These are phyloP conservation scores for Triops longicaudatus DNA, from an alignment of 1,140 invertebrate genomes.

Conservation along the genomic window DNA sequence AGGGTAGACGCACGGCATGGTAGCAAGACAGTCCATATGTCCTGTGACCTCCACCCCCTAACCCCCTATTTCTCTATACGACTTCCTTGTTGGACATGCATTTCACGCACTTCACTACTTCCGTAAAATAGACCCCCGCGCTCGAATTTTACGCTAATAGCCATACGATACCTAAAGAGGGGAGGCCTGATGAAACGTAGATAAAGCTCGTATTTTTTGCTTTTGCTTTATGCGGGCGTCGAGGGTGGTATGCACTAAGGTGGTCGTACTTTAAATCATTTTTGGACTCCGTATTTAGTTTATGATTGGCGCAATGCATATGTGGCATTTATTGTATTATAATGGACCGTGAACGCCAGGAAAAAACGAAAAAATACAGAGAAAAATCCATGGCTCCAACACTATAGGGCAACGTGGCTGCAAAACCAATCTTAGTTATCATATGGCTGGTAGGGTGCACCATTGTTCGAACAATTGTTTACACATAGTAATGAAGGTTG, in stretches of 20 bases:
- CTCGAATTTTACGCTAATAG: conserved; percentile 4
- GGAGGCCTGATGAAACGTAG: background rate
- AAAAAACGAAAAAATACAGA: no score
- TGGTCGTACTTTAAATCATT: no score
- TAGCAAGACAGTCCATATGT: background rate
- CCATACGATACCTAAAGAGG: conserved; percentile 1
- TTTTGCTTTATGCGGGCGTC: background rate
- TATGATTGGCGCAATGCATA: no score
- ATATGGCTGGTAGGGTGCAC: no score
- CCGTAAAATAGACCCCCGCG: conserved; percentile 10
- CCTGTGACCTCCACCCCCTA: background rate
- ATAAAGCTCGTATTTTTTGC: background rate
- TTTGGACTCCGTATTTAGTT: no score
- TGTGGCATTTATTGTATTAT: no score
- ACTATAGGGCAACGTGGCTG: no score
- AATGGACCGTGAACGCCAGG: no score
- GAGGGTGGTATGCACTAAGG: background rate
- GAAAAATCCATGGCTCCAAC: no score
- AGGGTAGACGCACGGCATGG: background rate
- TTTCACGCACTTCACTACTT: conserved; percentile 15
- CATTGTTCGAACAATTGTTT: no score
- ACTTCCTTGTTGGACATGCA: conserved; percentile 14
- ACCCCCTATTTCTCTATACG: background rate
- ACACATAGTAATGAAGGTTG: no score
- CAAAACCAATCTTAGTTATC: no score